phyloP scores from a whole-genome alignment of 1,140 invertebrate genomes.

The Leguminivora glycinivorella region DNA sequence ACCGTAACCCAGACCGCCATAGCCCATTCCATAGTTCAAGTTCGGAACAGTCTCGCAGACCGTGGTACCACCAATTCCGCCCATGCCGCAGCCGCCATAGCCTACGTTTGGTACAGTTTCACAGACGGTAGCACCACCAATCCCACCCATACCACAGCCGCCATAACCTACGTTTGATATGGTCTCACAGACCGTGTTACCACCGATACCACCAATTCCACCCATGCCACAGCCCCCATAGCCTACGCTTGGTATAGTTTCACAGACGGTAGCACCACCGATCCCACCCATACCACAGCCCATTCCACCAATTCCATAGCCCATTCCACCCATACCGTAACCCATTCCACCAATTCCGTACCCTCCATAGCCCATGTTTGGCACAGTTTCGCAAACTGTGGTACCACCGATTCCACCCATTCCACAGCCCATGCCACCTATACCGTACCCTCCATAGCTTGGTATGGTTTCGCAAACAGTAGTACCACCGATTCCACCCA shows the following conservation, averaged over 20 bases:
- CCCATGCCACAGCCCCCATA: no score
- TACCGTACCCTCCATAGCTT: background rate
- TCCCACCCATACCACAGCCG: background rate
- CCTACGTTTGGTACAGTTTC: background rate
- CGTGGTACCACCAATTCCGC: no score
- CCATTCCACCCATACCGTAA: background rate
- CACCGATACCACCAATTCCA: no score
- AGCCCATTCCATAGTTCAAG: background rate
- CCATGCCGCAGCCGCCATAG: no score
- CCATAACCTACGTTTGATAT: no score
- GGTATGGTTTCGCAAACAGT: background rate
- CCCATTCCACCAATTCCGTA: background rate
- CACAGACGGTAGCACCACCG: background rate
- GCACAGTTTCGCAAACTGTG: background rate
- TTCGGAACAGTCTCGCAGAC: no score
- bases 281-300: background rate
- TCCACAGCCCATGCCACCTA: conserved; percentile 10
- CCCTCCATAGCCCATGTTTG: no score
- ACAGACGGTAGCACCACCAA: background rate
- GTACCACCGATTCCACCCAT: conserved; percentile 4
- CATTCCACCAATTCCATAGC: background rate
- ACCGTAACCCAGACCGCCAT: background rate
- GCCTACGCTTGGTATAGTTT: background rate
- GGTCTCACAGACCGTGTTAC: no score
- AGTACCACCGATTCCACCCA: background rate